Evolutionary conservation across 2,113 vertebrate species (phyloP).

Genomic region (Campylorhamphus procurvoides): DNA sequence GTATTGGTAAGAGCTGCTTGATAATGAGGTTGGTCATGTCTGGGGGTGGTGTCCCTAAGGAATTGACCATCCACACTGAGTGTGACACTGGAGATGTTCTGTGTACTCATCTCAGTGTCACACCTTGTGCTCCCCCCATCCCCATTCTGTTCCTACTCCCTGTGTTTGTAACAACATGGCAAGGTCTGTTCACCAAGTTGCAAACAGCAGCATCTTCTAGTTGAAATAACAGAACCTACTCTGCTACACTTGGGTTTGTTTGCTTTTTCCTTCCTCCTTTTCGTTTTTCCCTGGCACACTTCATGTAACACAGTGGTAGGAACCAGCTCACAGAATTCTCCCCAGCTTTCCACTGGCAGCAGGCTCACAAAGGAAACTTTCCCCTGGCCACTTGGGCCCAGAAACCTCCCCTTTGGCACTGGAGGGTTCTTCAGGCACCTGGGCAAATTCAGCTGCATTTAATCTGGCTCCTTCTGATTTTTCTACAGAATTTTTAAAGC

Average conservation of each 20-base stretch:
- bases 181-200: neutral
- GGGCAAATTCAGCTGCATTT: neutral
- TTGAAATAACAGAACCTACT: neutral
- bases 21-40: neutral
- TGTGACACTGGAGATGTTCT: neutral
- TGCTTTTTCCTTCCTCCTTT: neutral
- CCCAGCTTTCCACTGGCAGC: neutral
- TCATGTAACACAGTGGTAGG: neutral
- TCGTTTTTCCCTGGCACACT: neutral
- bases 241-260: neutral
- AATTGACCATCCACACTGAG: neutral
- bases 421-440: neutral
- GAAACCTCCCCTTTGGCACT: neutral
- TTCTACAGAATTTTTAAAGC: neutral
- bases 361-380: neutral
- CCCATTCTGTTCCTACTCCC: neutral
- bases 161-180: neutral
- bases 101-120: neutral
- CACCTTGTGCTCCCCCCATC: fast-evolving
- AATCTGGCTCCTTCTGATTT: neutral
- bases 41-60: neutral
- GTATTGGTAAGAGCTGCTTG: neutral
- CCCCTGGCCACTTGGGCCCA: neutral
- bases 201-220: neutral
- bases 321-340: neutral